A percentile compares a stretch with the other conserved stretches of the same genome.
These are phyloP conservation scores for Phymastichus coffea DNA, from an alignment of 1,140 invertebrate genomes.

Conservation along the genomic window DNA sequence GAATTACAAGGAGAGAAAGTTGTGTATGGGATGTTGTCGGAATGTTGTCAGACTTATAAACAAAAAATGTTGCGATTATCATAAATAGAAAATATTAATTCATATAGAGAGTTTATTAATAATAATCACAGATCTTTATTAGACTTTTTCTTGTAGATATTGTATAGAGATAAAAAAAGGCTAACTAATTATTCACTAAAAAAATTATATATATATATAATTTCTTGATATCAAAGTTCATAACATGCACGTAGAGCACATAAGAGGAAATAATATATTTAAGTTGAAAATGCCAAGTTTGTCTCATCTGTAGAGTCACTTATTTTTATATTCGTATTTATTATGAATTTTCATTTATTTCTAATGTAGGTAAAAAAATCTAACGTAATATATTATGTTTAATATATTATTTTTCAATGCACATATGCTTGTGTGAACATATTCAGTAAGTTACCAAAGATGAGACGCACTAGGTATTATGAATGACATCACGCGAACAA, in stretches of 20 bases:
- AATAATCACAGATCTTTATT: constrained; percentile 54
- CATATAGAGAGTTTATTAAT: constrained; percentile 55
- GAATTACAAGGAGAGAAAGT: too few species aligned
- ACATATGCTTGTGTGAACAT: not conserved
- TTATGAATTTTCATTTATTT: constrained; percentile 28
- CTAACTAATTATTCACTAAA: constrained; percentile 47
- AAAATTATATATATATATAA: constrained; percentile 38
- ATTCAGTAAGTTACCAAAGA: constrained; percentile 26
- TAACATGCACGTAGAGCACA: constrained; percentile 23
- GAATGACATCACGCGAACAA: constrained; percentile 11
- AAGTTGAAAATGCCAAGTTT: constrained; percentile 33
- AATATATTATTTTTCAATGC: not conserved
- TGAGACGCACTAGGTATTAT: constrained; percentile 33
- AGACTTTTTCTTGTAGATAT: constrained; percentile 55
- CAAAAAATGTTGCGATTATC: constrained; percentile 35
- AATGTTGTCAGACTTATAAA: constrained; percentile 33
- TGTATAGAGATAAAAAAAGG: constrained; percentile 49
- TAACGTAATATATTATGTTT: constrained; percentile 6
- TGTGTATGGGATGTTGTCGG: too few species aligned
- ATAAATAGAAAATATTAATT: constrained; percentile 49
- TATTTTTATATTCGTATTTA: constrained; percentile 28
- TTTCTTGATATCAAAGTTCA: constrained; percentile 14
- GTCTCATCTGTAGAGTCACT: constrained; percentile 33
- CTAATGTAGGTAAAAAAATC: constrained; percentile 13
- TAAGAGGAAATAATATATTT: constrained; percentile 15